phyloP scores from a whole-genome alignment of 2,888 invertebrate genomes.

The Pheosia gnoma region DNA sequence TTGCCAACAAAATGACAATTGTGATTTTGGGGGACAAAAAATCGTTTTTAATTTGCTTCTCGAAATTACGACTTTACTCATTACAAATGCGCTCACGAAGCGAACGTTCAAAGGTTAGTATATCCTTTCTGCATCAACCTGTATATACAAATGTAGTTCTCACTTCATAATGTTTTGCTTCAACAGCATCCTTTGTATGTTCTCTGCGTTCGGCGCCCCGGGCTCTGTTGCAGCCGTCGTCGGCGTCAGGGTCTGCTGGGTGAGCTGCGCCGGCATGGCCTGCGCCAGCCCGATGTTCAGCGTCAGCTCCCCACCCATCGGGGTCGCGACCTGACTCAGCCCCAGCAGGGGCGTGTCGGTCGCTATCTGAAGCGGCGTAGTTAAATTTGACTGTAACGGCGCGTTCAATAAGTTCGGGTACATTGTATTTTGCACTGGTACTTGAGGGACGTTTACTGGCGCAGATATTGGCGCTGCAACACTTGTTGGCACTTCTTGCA shows the following conservation, averaged over 20 bases:
- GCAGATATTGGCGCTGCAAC: conserved; percentile 15
- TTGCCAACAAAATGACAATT: too few species aligned
- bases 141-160: conserved; percentile 35
- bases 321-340: conserved; percentile 69
- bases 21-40: too few species aligned
- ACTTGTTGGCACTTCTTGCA: background rate
- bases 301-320: conserved; percentile 63
- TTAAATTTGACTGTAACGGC: conserved; percentile 57
- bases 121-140: too few species aligned
- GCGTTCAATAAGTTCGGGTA: conserved; percentile 51
- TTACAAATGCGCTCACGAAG: too few species aligned
- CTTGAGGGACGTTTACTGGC: conserved; percentile 33
- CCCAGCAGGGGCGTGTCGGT: conserved; percentile 69
- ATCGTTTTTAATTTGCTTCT: too few species aligned
- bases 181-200: conserved; percentile 78
- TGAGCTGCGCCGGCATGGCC: conserved; percentile 30
- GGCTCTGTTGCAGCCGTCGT: conserved; percentile 53
- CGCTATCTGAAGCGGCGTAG: conserved; percentile 72
- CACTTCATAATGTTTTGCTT: conserved; percentile 81
- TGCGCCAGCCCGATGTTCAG: conserved; percentile 45
- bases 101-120: too few species aligned
- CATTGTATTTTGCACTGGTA: conserved; percentile 40
- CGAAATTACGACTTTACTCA: too few species aligned
- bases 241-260: conserved; percentile 54
- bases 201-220: conserved; percentile 66